phyloP scores from a whole-genome alignment of 2,888 invertebrate genomes.

The Rhyacophila evoluta region DNA sequence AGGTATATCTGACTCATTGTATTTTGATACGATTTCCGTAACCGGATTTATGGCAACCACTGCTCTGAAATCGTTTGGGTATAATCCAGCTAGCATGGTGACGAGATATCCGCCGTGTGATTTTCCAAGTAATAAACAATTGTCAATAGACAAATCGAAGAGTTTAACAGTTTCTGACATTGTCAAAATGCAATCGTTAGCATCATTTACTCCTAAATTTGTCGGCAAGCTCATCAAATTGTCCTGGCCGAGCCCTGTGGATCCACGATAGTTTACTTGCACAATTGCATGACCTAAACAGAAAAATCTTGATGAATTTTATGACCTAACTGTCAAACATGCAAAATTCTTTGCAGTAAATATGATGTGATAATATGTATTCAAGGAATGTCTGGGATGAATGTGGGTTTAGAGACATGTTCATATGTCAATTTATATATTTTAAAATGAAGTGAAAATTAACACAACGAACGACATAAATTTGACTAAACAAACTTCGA shows the following conservation, averaged over 20 bases:
- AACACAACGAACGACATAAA: no score
- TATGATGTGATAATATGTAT: no score
- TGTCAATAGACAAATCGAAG: conserved; percentile 60
- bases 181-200: conserved; percentile 81
- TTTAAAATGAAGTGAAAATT: no score
- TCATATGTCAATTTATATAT: no score
- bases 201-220: conserved; percentile 82
- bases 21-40: conserved; percentile 81
- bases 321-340: no score
- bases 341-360: no score
- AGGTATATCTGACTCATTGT: conserved; percentile 82
- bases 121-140: conserved; percentile 78
- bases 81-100: conserved; percentile 85
- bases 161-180: conserved; percentile 64
- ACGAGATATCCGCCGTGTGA: conserved; percentile 94
- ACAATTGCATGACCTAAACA: conserved; percentile 74
- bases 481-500: no score
- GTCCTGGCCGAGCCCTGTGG: conserved; percentile 81
- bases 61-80: conserved; percentile 80
- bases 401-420: no score
- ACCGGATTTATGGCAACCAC: conserved; percentile 87
- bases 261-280: conserved; percentile 82
- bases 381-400: no score
- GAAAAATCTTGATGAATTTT: neutral
- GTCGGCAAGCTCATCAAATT: conserved; percentile 78